These are phyloP conservation scores for Erebia epiphron DNA, from an alignment of 2,888 invertebrate species.

Conservation along the genomic window DNA sequence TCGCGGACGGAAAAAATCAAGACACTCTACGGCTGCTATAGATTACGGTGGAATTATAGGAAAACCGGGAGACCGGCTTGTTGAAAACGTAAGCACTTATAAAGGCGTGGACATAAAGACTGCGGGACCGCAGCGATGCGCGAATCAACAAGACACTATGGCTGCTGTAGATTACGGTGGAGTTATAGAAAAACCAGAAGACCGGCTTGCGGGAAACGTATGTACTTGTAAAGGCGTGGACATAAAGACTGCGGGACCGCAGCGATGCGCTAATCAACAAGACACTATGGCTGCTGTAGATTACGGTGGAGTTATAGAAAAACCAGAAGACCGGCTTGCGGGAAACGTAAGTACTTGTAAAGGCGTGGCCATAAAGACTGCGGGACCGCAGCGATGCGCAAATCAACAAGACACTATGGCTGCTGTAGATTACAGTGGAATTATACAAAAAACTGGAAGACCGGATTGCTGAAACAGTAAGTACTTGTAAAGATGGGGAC, in stretches of 20 bases:
- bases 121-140: not conserved
- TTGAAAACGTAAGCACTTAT: not conserved
- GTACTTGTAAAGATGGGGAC: not conserved
- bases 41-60: constrained; percentile 50
- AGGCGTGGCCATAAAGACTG: not conserved
- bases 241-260: not conserved
- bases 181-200: not conserved
- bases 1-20: constrained; percentile 67
- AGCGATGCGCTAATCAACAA: constrained; percentile 56
- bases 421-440: constrained; percentile 55
- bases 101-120: not conserved
- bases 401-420: constrained; percentile 60
- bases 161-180: constrained; percentile 55
- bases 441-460: not conserved
- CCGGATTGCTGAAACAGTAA: not conserved
- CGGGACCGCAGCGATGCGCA: not conserved
- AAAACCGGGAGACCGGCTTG: not conserved
- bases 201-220: not conserved
- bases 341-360: not conserved
- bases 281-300: constrained; percentile 50
- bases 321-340: not conserved
- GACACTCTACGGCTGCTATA: constrained; percentile 47
- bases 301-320: constrained; percentile 45
- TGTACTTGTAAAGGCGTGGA: not conserved
- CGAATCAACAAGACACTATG: constrained; percentile 59